These are phyloP conservation scores for Stratiomys singularior DNA, from an alignment of 2,888 invertebrate genomes.

Conservation along the genomic window DNA sequence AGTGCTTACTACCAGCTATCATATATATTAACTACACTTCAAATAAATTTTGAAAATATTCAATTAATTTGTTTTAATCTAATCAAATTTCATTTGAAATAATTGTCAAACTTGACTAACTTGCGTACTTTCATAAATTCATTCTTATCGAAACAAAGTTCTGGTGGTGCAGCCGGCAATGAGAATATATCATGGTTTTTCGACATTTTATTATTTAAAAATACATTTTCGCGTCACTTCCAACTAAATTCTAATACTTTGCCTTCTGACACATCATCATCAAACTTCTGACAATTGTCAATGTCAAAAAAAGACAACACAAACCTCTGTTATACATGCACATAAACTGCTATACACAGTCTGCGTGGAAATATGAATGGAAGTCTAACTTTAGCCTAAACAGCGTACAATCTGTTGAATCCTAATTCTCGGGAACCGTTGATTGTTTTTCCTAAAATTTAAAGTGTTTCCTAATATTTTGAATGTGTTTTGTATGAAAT, in stretches of 20 bases:
- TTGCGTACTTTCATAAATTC: slow-evolving; percentile 63
- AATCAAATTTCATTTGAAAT: no score
- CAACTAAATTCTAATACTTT: background rate
- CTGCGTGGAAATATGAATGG: background rate
- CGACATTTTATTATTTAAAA: slow-evolving; percentile 35
- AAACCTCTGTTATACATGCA: background rate
- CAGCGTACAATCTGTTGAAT: no score
- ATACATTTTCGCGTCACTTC: background rate
- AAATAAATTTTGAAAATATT: no score
- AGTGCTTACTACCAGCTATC: no score
- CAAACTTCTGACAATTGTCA: slow-evolving; percentile 29
- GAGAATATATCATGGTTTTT: slow-evolving; percentile 50
- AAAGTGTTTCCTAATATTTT: no score
- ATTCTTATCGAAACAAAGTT: slow-evolving; percentile 61
- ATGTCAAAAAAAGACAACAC: background rate
- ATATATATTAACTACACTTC: no score
- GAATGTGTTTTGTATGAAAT: no score
- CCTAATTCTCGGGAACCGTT: no score
- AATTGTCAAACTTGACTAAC: no score
- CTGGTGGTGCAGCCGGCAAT: slow-evolving; percentile 50
- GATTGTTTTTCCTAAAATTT: no score
- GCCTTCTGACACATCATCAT: slow-evolving; percentile 46
- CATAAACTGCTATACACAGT: slow-evolving; percentile 5
- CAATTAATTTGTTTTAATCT: no score
- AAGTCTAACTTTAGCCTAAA: background rate